These are phyloP conservation scores for Alces alces DNA, from an alignment of 2,113 vertebrate species.

Conservation along the genomic window DNA sequence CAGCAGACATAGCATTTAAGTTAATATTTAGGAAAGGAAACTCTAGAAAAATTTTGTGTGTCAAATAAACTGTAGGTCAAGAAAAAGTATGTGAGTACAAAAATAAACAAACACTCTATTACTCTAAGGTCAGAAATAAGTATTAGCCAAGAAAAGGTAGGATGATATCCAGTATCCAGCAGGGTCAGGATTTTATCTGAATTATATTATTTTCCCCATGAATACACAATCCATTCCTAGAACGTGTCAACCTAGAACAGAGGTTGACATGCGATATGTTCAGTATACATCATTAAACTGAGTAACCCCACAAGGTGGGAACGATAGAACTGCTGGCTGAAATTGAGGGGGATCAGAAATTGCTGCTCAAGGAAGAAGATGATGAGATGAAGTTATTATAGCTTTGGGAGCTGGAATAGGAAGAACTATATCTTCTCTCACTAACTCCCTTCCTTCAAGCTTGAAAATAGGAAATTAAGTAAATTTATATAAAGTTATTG, in stretches of 20 bases:
- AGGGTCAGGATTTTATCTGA: neutral
- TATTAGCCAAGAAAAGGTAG: neutral
- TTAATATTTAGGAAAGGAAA: neutral
- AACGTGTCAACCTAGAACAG: neutral
- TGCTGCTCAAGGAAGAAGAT: neutral
- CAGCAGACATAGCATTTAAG: neutral
- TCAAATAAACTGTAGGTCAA: neutral
- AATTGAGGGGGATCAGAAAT: neutral
- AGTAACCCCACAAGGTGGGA: neutral
- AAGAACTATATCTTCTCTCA: neutral
- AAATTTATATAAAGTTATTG: neutral
- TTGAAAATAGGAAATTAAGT: neutral
- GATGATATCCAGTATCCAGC: neutral
- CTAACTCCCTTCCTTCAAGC: neutral
- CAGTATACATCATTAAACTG: neutral
- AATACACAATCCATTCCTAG: neutral
- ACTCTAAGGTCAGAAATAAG: neutral
- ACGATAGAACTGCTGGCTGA: accelerated
- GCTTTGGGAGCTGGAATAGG: neutral
- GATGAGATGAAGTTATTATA: neutral
- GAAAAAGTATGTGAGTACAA: neutral
- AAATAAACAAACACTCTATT: neutral
- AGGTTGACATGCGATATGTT: neutral
- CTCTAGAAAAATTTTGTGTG: neutral
- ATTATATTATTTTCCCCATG: neutral